A percentile compares a stretch with the other conserved stretches of the same genome.
phyloP scores from a whole-genome alignment of 2,113 vertebrate species.

The Antigone vipio region DNA sequence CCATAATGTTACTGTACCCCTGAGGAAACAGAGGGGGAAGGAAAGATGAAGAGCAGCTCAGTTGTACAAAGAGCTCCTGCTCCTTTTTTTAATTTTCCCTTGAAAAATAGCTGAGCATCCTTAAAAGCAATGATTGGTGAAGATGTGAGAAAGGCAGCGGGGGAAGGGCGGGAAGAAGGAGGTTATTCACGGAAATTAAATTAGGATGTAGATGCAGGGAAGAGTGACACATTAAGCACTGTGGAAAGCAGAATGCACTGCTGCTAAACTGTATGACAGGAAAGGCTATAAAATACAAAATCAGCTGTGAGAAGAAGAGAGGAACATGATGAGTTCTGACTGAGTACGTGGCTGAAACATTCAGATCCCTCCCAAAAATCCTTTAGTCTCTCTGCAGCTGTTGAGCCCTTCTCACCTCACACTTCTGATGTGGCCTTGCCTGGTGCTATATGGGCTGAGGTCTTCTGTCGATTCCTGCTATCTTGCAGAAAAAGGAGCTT shows the following conservation, averaged over 20 bases:
- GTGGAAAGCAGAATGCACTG: not conserved
- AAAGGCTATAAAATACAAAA: not conserved
- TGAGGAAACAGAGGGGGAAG: not conserved
- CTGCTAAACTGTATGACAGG: not conserved
- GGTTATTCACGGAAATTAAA: not conserved
- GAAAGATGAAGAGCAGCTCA: not conserved
- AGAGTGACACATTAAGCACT: not conserved
- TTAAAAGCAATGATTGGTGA: not conserved
- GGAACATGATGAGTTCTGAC: not conserved
- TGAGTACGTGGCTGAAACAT: not conserved
- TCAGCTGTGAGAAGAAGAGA: not conserved
- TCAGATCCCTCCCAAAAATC: not conserved
- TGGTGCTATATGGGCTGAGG: rapidly evolving
- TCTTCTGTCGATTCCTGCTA: not conserved
- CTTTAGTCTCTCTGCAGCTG: not conserved
- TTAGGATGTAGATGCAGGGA: not conserved
- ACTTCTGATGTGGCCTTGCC: not conserved
- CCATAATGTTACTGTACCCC: not conserved
- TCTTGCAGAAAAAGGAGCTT: not conserved
- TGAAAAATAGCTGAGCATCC: not conserved
- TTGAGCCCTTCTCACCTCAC: not conserved
- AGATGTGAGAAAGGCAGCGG: not conserved
- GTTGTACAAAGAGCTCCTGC: not conserved
- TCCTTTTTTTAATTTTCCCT: not conserved
- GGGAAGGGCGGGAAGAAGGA: not conserved